A percentile compares a stretch with the other conserved stretches of the same genome.
These are phyloP conservation scores for Elaphurus davidianus DNA, from an alignment of 2,113 vertebrate species.

Conservation along the genomic window DNA sequence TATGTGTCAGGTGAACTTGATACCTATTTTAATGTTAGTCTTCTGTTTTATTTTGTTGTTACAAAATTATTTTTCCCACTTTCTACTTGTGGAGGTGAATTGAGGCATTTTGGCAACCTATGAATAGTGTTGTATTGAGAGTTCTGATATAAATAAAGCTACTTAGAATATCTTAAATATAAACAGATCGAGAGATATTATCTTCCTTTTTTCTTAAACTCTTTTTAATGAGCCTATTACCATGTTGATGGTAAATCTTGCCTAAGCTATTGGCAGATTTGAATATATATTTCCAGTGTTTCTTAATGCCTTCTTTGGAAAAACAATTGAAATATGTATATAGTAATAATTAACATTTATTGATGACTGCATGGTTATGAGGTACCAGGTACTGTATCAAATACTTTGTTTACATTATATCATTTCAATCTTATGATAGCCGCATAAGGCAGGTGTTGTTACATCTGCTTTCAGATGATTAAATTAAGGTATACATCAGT, in stretches of 20 bases:
- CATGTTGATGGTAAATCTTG: not conserved
- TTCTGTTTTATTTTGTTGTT: not conserved
- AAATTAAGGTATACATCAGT: not conserved
- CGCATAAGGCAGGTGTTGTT: not conserved
- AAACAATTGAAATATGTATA: not conserved
- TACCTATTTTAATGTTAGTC: not conserved
- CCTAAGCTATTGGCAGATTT: not conserved
- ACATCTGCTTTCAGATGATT: not conserved
- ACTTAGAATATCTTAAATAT: constrained; percentile 5
- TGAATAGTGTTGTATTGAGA: not conserved
- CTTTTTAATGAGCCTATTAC: not conserved
- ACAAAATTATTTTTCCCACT: not conserved
- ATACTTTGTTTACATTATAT: not conserved
- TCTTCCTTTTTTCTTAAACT: not conserved
- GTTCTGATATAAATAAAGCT: not conserved
- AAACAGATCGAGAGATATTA: not conserved
- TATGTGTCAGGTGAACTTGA: not conserved
- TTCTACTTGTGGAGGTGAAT: not conserved
- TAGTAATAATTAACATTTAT: not conserved
- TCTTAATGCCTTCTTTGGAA: not conserved
- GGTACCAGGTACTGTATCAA: not conserved
- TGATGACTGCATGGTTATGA: not conserved
- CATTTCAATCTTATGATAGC: not conserved
- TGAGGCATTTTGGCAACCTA: not conserved
- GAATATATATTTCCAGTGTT: not conserved